Conservation (phyloP, 2,113 vertebrate genomes). For the Rutilus rutilus region DNA sequence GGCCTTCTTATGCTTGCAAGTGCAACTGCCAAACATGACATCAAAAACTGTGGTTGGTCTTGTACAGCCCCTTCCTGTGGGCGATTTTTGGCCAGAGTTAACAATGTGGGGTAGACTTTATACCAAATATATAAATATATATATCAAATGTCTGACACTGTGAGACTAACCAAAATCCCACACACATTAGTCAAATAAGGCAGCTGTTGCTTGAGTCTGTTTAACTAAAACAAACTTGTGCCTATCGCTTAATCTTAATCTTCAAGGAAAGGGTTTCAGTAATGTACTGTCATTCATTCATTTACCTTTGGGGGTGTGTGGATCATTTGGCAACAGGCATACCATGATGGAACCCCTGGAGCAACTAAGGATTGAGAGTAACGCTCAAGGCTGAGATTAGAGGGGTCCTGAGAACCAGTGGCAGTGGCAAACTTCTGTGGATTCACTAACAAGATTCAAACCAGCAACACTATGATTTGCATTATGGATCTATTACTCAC, state of each 20-base stretch:
- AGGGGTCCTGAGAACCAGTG: neutral
- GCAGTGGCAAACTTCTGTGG: neutral
- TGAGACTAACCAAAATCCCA: neutral
- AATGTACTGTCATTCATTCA: slow-evolving; percentile 6
- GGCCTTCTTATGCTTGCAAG: neutral
- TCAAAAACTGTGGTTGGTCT: neutral
- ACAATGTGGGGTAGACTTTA: slow-evolving; percentile 1
- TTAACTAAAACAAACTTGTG: neutral
- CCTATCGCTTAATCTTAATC: neutral
- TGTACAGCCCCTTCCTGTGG: neutral
- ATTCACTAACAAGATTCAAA: neutral
- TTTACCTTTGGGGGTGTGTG: slow-evolving; percentile 10
- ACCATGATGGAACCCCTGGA: slow-evolving; percentile 9
- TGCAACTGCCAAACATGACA: neutral
- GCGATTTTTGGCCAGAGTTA: neutral
- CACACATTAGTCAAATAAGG: neutral
- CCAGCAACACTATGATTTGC: neutral
- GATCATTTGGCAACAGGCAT: neutral
- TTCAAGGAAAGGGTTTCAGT: slow-evolving; percentile 3
- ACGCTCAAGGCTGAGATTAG: slow-evolving; percentile 22
- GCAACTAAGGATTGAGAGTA: slow-evolving; percentile 22
- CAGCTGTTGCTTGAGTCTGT: neutral
- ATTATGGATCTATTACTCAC: slow-evolving; percentile 11
- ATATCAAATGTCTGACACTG: neutral
- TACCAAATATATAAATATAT: too few relatives aligned